Evolutionary conservation across 2,113 vertebrate species (phyloP).

Genomic region (Vicugna pacos): DNA sequence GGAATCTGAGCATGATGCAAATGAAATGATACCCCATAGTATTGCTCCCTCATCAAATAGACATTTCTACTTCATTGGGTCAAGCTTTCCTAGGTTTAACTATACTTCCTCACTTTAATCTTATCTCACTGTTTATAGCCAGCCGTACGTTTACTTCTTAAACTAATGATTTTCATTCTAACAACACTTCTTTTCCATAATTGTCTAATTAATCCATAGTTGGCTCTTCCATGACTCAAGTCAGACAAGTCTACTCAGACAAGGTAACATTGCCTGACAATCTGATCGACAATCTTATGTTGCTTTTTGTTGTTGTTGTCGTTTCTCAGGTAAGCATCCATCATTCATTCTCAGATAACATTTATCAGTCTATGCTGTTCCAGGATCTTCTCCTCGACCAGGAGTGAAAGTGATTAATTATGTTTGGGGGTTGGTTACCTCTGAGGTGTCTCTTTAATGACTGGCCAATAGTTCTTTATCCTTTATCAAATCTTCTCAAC

Average conservation of each 20-base stretch:
- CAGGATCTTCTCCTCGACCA: conserved; percentile 10
- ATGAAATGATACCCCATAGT: not conserved
- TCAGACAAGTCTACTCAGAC: not conserved
- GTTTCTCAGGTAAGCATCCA: not conserved
- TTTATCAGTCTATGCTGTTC: not conserved
- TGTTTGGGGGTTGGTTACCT: not conserved
- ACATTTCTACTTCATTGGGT: not conserved
- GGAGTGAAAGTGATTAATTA: conserved; percentile 6
- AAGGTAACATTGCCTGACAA: not conserved
- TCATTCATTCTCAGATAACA: conserved; percentile 15
- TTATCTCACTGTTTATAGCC: not conserved
- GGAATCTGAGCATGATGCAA: not conserved
- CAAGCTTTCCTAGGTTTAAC: conserved; percentile 1
- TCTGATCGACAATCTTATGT: not conserved
- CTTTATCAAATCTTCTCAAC: not conserved
- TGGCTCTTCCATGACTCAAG: not conserved
- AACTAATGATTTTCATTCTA: conserved; percentile 48
- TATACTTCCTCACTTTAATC: conserved; percentile 11
- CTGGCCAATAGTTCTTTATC: not conserved
- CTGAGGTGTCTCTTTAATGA: not conserved
- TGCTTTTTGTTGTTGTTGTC: not conserved
- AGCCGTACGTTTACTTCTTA: not conserved
- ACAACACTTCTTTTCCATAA: not conserved
- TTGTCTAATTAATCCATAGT: not conserved
- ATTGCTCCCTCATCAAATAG: not conserved